These are phyloP conservation scores for Exephanes ischioxanthus DNA, from an alignment of 2,888 invertebrate species.

Conservation along the genomic window DNA sequence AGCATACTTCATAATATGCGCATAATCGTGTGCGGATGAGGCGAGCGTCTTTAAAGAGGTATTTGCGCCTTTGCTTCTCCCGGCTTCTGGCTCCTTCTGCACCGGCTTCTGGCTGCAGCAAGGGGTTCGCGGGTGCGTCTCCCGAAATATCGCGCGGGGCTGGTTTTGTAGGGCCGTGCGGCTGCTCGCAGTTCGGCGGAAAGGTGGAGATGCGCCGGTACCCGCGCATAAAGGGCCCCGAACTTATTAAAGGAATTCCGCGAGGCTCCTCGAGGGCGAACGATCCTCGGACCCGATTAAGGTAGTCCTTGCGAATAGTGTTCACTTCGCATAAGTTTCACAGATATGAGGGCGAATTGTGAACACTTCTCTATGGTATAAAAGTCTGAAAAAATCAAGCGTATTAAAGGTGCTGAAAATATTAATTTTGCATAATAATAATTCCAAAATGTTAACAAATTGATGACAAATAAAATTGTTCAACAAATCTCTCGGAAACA, in stretches of 20 bases:
- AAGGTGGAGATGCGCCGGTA: conserved; percentile 44
- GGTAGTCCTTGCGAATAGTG: no score
- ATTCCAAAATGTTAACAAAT: no score
- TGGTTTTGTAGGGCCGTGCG: not conserved
- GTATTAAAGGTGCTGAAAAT: no score
- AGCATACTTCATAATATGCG: conserved; percentile 55
- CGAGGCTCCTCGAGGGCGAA: conserved; percentile 50
- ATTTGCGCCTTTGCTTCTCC: conserved; percentile 62
- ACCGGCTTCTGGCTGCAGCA: conserved; percentile 56
- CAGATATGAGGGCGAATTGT: no score
- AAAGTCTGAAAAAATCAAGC: no score
- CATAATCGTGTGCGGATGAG: conserved; percentile 62
- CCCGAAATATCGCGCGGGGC: conserved; percentile 69
- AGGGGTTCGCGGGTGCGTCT: conserved; percentile 60
- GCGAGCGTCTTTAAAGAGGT: conserved; percentile 63
- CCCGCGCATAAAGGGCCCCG: conserved; percentile 66
- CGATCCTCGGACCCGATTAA: conserved; percentile 59
- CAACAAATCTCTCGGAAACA: no score
- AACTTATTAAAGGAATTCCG: conserved; percentile 71
- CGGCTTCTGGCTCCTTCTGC: conserved; percentile 67
- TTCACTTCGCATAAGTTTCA: no score
- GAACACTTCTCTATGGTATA: no score
- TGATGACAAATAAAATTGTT: no score
- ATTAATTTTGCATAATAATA: no score
- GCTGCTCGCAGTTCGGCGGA: conserved; percentile 19